Conservation (phyloP, 2,797 vertebrate species). For the Phrynocephalus forsythii region DNA sequence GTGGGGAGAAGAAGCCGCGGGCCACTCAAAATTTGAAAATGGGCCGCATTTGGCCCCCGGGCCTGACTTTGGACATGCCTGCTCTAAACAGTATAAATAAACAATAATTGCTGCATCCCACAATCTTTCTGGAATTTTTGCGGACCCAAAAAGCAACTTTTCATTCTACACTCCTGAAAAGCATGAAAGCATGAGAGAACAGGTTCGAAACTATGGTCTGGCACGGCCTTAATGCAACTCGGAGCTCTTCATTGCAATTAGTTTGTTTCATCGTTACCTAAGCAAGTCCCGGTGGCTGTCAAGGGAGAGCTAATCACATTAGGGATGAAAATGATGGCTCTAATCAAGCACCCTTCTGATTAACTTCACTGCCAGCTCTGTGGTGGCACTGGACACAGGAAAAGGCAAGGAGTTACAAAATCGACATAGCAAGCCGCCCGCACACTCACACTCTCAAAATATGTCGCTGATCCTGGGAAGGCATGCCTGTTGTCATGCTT, state of each 20-base stretch:
- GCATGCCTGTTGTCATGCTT: conserved; percentile 72
- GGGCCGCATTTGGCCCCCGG: too few relatives aligned
- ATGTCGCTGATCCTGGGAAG: conserved; percentile 52
- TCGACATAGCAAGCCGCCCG: background rate
- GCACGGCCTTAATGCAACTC: background rate
- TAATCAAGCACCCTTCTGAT: conserved; percentile 30
- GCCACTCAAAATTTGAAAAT: too few relatives aligned
- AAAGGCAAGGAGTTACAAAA: background rate
- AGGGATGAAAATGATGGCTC: conserved; percentile 9
- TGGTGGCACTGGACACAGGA: background rate
- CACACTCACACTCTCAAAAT: conserved; percentile 69
- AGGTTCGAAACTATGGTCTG: too few relatives aligned
- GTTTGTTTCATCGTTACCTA: background rate
- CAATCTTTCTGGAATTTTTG: background rate
- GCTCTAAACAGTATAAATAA: background rate
- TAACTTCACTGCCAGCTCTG: background rate
- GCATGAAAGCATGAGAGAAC: background rate
- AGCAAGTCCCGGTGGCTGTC: background rate
- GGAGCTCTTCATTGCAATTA: background rate
- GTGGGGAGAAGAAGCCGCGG: too few relatives aligned
- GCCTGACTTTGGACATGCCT: too few relatives aligned
- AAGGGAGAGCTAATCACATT: background rate
- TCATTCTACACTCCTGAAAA: too few relatives aligned
- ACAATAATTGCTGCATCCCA: background rate
- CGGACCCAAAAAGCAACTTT: too few relatives aligned